These are phyloP conservation scores for Drosophila azteca DNA, from an alignment of 1,140 invertebrate genomes.

Conservation along the genomic window DNA sequence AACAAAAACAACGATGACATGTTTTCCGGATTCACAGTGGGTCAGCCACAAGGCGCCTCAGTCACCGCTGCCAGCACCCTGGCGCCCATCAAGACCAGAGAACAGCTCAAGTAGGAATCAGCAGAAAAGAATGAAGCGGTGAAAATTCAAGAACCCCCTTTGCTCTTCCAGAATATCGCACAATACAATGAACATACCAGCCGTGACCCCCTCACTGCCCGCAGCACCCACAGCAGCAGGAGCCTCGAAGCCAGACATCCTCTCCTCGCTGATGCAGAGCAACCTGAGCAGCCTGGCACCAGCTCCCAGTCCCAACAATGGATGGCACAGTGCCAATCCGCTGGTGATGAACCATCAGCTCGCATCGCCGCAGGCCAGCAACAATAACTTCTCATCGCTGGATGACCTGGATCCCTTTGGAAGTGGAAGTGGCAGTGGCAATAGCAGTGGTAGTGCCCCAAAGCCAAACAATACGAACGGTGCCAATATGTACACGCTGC, in stretches of 20 bases:
- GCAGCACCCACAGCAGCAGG: conserved; percentile 4
- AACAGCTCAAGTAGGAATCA: conserved; percentile 64
- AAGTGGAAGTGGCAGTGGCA: conserved; percentile 16
- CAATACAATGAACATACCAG: conserved; percentile 36
- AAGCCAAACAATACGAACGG: conserved; percentile 57
- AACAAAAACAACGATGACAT: conserved; percentile 73
- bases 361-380: conserved; percentile 62
- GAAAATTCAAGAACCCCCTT: conserved; percentile 36
- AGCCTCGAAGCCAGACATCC: conserved; percentile 64
- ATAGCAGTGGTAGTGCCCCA: not conserved
- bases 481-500: conserved; percentile 73
- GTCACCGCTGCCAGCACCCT: conserved; percentile 24
- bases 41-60: conserved; percentile 28
- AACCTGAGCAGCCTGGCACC: conserved; percentile 54
- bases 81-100: conserved; percentile 44
- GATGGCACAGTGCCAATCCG: conserved; percentile 78
- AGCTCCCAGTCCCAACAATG: conserved; percentile 41
- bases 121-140: not conserved
- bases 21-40: conserved; percentile 75
- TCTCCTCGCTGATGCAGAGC: conserved; percentile 73
- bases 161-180: conserved; percentile 70
- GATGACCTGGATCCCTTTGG: conserved; percentile 76
- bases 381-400: conserved; percentile 74
- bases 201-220: not conserved
- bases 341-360: conserved; percentile 79